These are phyloP conservation scores for Aphis gossypii DNA, from an alignment of 1,140 invertebrate species.

Conservation along the genomic window DNA sequence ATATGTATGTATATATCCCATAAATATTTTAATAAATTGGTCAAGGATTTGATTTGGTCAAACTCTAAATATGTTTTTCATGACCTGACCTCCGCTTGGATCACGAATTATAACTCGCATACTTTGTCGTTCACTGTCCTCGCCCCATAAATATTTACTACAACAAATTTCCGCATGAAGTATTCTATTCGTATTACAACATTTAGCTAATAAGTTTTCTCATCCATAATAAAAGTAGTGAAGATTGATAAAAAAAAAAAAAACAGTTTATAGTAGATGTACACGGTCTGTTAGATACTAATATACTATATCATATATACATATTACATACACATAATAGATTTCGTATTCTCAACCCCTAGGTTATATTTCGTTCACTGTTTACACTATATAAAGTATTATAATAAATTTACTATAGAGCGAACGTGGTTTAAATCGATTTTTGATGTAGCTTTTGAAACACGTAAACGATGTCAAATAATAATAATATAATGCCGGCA, in stretches of 20 bases:
- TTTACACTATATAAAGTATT: background rate
- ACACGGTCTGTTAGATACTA: too few relatives aligned
- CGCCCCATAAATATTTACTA: background rate
- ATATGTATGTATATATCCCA: background rate
- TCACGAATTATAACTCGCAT: background rate
- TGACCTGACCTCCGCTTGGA: background rate
- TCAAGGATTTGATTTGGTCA: conserved; percentile 59
- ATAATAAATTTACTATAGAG: background rate
- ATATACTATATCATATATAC: background rate
- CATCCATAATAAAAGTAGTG: background rate
- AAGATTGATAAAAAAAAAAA: background rate
- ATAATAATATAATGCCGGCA: background rate
- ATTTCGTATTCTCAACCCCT: background rate
- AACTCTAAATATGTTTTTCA: conserved; percentile 62
- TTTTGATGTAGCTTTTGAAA: background rate
- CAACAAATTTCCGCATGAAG: background rate
- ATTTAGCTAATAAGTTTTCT: background rate
- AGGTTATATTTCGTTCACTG: background rate
- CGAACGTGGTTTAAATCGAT: background rate
- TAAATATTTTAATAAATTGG: background rate
- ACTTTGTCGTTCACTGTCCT: background rate
- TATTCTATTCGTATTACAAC: background rate
- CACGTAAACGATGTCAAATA: background rate
- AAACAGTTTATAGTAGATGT: background rate
- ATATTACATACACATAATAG: background rate